These are phyloP conservation scores for Lepidurus couesii DNA, from an alignment of 1,140 invertebrate genomes.

Conservation along the genomic window DNA sequence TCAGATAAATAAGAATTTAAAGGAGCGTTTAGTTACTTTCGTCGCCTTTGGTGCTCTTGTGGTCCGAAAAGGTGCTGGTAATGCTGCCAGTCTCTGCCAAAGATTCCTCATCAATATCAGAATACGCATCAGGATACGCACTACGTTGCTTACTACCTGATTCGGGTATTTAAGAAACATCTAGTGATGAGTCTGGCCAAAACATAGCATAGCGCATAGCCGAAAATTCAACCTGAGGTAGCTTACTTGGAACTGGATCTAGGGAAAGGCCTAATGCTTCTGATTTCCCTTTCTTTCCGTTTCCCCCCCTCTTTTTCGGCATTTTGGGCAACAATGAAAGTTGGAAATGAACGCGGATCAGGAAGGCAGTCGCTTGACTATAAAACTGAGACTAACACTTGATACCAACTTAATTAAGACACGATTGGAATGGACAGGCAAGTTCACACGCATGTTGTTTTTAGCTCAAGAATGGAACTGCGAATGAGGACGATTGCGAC, in stretches of 20 bases:
- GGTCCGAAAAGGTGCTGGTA: conserved; percentile 59
- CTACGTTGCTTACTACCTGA: background rate
- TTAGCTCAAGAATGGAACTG: background rate
- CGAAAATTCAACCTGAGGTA: background rate
- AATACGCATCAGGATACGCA: background rate
- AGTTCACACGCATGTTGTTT: conserved; percentile 9
- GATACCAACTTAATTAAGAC: conserved; percentile 10
- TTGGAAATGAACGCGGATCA: background rate
- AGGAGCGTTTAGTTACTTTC: conserved; percentile 46
- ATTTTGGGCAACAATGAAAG: background rate
- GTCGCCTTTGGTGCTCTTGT: conserved; percentile 52
- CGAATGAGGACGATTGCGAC: background rate
- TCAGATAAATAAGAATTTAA: background rate
- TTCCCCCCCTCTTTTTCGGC: conserved; percentile 27
- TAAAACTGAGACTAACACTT: background rate
- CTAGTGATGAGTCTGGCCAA: background rate
- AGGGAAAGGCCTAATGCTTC: background rate
- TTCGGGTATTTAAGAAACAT: conserved; percentile 1
- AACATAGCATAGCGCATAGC: too few species aligned
- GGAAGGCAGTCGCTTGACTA: conserved; percentile 19
- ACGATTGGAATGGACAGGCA: background rate
- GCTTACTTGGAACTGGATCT: background rate
- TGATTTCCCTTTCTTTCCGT: conserved; percentile 12
- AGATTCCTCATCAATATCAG: conserved; percentile 60
- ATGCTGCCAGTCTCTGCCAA: conserved; percentile 63